These are phyloP conservation scores for Lophius piscatorius DNA, from an alignment of 2,113 vertebrate genomes.

Conservation along the genomic window DNA sequence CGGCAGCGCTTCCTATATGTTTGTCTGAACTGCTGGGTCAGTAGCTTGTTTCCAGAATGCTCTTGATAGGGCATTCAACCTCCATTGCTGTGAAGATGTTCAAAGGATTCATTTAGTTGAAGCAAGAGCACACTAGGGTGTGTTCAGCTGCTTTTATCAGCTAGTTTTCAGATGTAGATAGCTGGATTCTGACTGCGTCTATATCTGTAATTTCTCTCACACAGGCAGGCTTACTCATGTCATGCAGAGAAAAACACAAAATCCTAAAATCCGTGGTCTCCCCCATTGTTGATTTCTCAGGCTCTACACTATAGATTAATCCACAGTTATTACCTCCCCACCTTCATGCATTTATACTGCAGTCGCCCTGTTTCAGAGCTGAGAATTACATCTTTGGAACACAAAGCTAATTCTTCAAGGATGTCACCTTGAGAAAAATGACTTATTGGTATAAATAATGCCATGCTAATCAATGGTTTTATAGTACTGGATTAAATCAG, in stretches of 20 bases:
- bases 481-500: too few relatives aligned
- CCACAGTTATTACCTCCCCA: conserved; percentile 3
- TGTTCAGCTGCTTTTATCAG: conserved; percentile 56
- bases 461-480: too few relatives aligned
- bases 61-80: conserved; percentile 72
- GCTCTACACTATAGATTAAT: conserved; percentile 25
- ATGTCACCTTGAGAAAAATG: too few relatives aligned
- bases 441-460: too few relatives aligned
- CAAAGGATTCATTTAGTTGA: conserved; percentile 75
- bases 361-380: conserved; percentile 8
- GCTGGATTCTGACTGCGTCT: conserved; percentile 51
- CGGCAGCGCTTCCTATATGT: conserved; percentile 62
- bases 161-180: conserved; percentile 61
- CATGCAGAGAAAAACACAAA: conserved; percentile 40
- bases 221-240: conserved; percentile 26
- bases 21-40: conserved; percentile 67
- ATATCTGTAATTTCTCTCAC: conserved; percentile 44
- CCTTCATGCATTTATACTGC: conserved; percentile 9
- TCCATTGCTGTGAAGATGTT: conserved; percentile 62
- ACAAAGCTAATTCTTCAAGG: too few relatives aligned
- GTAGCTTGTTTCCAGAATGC: conserved; percentile 55
- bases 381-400: neutral
- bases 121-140: conserved; percentile 51
- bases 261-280: conserved; percentile 40
- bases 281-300: conserved; percentile 22